These are phyloP conservation scores for Neotragus pygmaeus DNA, from an alignment of 2,113 vertebrate species.

Conservation along the genomic window DNA sequence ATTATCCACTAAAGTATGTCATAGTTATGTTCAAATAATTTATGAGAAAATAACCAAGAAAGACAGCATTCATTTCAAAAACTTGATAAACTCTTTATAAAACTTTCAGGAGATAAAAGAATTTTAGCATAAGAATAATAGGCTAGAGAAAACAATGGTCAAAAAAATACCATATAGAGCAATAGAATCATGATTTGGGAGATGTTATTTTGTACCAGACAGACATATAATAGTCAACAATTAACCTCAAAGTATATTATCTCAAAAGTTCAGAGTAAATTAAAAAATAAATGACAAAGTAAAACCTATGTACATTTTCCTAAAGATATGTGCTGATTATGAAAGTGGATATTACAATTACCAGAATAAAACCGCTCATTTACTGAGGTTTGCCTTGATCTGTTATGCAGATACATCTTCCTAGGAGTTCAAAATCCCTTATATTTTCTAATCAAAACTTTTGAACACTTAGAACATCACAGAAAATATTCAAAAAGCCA, in stretches of 20 bases:
- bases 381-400: not conserved
- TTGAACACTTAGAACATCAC: not conserved
- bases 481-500: not conserved
- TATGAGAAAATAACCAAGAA: too few relatives aligned
- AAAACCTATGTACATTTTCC: not conserved
- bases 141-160: too few relatives aligned
- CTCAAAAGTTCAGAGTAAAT: not conserved
- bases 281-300: not conserved
- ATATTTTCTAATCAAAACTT: not conserved
- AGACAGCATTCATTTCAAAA: too few relatives aligned
- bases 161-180: not conserved
- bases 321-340: not conserved
- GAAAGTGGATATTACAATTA: not conserved
- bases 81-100: too few relatives aligned
- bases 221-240: not conserved
- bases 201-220: not conserved
- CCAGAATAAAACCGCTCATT: not conserved
- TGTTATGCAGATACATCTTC: not conserved
- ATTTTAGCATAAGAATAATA: too few relatives aligned
- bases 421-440: not conserved
- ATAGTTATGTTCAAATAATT: too few relatives aligned
- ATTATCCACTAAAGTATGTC: too few relatives aligned
- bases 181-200: not conserved
- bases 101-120: too few relatives aligned
- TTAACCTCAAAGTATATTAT: not conserved